Evolutionary conservation across 2,888 invertebrate species (phyloP), one percentile per base, ranked within the genome.

Genomic region (Tiphia femorata): DNA sequence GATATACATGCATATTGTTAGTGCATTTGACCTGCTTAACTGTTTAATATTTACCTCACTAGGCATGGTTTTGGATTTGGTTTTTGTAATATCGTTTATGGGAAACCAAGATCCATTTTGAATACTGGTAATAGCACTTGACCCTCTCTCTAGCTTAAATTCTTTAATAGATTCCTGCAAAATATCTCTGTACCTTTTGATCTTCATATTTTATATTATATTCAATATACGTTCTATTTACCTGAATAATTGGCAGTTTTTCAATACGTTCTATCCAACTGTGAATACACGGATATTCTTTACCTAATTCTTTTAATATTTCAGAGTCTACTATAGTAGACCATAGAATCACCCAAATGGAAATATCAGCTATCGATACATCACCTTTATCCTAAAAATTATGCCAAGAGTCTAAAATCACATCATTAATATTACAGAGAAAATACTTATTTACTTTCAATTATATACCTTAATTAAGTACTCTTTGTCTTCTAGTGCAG

Each of bases 281-380:
- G 0, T 80, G 71, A 5, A 94, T 73, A 62, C 88, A 85, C 0
- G 80, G 78, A 55, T 86, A 86, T 23, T 87, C 85, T 0, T 84
- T 82, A 17, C 89, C 80, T 59, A 89, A 89, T 59, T 87, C 87
- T 37, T 85, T 80, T 42, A 81, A 85, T 7, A 90, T 80, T 35
- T 88, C 88, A n/a, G 86, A 86, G 65, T 88, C 89, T 64, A 85
- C 84, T 56, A 86, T 81, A 1, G 92, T 70, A 0, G 91, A 92
- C 75, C 91, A 92, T 3, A 94, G 70, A 0, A 90, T 88, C 35
- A 89, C 87, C 92, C 92, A 94, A 58, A 94, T 84, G 2, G 89
- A 86, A 49, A 92, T 84, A 82, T 95, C 94, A 0, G 89, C 91
- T 2, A 89, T 85, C 16, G 90, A 87, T 20, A 92, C 43, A 49